Evolutionary conservation across 1,140 invertebrate species (phyloP).

Genomic region (Berghia stephanieae): DNA sequence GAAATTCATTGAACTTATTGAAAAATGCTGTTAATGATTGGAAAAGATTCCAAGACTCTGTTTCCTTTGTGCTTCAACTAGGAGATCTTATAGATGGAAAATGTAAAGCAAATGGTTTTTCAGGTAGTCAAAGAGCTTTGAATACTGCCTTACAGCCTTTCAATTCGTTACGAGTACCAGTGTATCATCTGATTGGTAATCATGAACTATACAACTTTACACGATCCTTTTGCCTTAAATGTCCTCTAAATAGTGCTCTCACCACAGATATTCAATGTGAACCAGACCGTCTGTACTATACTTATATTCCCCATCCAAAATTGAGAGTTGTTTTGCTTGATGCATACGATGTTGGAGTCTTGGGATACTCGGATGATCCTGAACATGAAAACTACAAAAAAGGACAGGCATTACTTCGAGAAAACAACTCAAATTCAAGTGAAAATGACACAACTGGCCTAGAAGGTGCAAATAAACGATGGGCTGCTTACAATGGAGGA

Average conservation of each 20-base stretch:
- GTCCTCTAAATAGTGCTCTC: conserved; percentile 35
- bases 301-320: conserved; percentile 41
- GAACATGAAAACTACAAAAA: conserved; percentile 42
- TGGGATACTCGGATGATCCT: conserved; percentile 46
- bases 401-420: conserved; percentile 26
- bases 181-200: conserved; percentile 64
- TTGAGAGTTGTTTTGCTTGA: conserved; percentile 61
- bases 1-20: conserved; percentile 56
- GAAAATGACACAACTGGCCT: conserved; percentile 56
- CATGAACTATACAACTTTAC: conserved; percentile 67
- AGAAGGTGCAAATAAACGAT: conserved; percentile 46
- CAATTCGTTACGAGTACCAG: conserved; percentile 40
- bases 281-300: conserved; percentile 51
- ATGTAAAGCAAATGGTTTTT: conserved; percentile 34
- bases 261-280: conserved; percentile 16
- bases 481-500: conserved; percentile 64
- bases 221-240: conserved; percentile 44
- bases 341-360: conserved; percentile 60
- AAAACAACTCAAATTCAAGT: conserved; percentile 57
- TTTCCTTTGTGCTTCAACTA: conserved; percentile 62
- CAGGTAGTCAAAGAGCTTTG: conserved; percentile 26
- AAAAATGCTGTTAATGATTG: conserved; percentile 58
- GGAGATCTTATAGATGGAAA: conserved; percentile 67
- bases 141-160: conserved; percentile 40
- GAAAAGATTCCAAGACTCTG: conserved; percentile 42